A percentile compares a stretch with the other conserved stretches of the same genome.
These are phyloP conservation scores for Numida meleagris DNA, from an alignment of 2,113 vertebrate species.

Conservation along the genomic window DNA sequence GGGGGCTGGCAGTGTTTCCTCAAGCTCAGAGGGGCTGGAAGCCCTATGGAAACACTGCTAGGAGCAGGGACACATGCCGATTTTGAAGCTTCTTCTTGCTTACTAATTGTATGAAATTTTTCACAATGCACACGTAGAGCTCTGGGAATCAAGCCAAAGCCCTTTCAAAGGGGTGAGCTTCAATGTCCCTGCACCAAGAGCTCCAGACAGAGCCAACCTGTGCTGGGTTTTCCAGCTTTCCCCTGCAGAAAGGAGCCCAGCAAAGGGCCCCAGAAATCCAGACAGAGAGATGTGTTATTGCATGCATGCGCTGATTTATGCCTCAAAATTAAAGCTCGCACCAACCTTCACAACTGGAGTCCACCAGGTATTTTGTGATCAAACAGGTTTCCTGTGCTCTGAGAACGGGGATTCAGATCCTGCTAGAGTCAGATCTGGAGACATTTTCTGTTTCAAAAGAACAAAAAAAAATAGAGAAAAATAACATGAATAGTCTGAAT, in stretches of 20 bases:
- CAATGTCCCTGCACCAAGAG: background rate
- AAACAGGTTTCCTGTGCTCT: background rate
- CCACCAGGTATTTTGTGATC: background rate
- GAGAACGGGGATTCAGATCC: background rate
- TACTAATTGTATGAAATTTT: background rate
- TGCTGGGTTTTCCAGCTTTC: background rate
- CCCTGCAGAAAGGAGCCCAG: background rate
- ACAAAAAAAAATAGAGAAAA: background rate
- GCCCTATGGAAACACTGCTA: background rate
- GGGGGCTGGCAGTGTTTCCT: background rate
- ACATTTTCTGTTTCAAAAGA: background rate
- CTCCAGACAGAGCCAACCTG: no score
- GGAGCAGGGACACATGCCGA: background rate
- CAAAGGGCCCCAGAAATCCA: background rate
- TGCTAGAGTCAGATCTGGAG: background rate
- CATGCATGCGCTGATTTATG: background rate
- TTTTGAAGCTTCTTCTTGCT: background rate
- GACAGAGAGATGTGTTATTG: background rate
- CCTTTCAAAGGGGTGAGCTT: background rate
- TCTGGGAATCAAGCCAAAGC: conserved; percentile 19
- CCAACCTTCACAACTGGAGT: background rate
- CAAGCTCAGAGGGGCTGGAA: background rate
- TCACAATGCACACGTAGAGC: background rate
- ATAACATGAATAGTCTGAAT: background rate
- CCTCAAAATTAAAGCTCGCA: background rate